A percentile compares a stretch with the other conserved stretches of the same genome.
phyloP scores from a whole-genome alignment of 1,140 invertebrate species.

The Aricia agestis region DNA sequence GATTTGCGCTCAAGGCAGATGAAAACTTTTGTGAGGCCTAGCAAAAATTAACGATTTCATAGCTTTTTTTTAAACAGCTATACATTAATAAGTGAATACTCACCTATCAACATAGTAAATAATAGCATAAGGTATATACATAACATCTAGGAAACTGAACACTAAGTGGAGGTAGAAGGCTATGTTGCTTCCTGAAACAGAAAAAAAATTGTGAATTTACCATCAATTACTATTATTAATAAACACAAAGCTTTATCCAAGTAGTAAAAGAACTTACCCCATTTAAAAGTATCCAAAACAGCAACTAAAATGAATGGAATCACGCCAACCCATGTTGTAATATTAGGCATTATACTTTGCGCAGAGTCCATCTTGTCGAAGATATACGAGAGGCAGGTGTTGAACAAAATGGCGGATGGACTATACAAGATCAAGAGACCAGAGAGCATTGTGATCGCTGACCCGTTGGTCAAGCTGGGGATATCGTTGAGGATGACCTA shows the following conservation, averaged over 20 bases:
- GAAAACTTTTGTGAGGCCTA: no score
- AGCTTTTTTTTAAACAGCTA: no score
- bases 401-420: conserved; percentile 84
- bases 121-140: conserved; percentile 87
- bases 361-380: conserved; percentile 90
- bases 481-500: conserved; percentile 77
- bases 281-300: conserved; percentile 81
- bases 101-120: conserved; percentile 86
- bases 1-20: no score
- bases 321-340: conserved; percentile 84
- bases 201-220: conserved; percentile 25
- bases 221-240: neutral
- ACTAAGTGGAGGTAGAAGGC: conserved; percentile 82
- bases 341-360: conserved; percentile 85
- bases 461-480: conserved; percentile 80
- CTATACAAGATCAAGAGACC: conserved; percentile 84
- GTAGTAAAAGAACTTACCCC: conserved; percentile 74
- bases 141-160: conserved; percentile 83
- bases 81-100: conserved; percentile 24
- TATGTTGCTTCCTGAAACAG: conserved; percentile 78
- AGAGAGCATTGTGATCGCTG: conserved; percentile 82
- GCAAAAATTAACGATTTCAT: no score
- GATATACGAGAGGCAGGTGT: conserved; percentile 85
- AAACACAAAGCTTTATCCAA: no score
- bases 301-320: conserved; percentile 85